phyloP scores from a whole-genome alignment of 92 coral and sea anemone species.

The Isaurus tuberculatus region DNA sequence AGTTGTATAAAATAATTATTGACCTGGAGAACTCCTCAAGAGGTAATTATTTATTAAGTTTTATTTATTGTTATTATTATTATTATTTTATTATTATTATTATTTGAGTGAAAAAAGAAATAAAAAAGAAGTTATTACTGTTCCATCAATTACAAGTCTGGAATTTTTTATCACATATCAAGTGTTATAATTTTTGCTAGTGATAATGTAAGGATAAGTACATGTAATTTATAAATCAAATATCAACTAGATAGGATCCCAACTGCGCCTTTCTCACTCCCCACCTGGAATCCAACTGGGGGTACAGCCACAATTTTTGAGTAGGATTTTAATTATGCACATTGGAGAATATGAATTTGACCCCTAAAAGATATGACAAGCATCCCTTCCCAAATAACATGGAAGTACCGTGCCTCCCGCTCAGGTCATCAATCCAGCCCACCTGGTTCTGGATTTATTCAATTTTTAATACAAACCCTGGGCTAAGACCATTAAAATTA shows the following conservation, averaged over 20 bases:
- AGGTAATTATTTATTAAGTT: conserved; percentile 29
- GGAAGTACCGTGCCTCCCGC: not conserved
- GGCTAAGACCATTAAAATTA: not conserved
- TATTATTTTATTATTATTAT: not conserved
- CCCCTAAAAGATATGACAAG: not conserved
- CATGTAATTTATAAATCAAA: not conserved
- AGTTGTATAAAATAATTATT: conserved; percentile 27
- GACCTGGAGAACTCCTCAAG: conserved; percentile 61
- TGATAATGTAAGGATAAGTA: not conserved
- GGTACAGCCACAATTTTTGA: not conserved
- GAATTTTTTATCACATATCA: not conserved
- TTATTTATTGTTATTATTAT: not conserved
- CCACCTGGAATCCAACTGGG: not conserved
- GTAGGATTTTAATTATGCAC: not conserved
- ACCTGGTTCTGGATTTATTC: not conserved
- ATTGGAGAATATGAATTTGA: not conserved
- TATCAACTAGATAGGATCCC: not conserved
- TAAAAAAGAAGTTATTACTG: not conserved
- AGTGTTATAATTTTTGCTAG: not conserved
- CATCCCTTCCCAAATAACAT: not conserved
- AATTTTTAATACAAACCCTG: not conserved
- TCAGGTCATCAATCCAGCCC: not conserved
- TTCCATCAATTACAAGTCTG: not conserved
- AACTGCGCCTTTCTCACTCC: not conserved
- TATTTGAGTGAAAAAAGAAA: not conserved